These are phyloP conservation scores for Drosophila lutescens DNA, from an alignment of 2,888 invertebrate genomes.

Conservation along the genomic window DNA sequence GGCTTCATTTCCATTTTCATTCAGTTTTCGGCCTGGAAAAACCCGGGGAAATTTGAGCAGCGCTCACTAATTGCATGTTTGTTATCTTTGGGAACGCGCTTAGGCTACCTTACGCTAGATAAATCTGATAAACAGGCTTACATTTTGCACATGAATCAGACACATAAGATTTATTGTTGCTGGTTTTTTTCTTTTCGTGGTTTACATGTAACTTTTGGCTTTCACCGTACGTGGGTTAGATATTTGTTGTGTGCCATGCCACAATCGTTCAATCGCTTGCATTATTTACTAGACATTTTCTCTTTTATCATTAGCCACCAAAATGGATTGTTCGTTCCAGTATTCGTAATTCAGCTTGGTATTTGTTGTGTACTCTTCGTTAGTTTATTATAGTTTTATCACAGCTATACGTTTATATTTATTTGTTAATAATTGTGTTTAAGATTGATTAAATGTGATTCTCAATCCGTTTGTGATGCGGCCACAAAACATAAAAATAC, in stretches of 20 bases:
- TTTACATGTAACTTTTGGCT: constrained; percentile 50
- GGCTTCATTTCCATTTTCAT: constrained; percentile 54
- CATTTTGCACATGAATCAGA: constrained; percentile 74
- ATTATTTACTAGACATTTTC: constrained; percentile 24
- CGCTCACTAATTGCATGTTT: constrained; percentile 74
- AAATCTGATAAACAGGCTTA: constrained; percentile 29
- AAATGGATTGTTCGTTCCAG: constrained; percentile 48
- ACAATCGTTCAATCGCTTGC: neutral
- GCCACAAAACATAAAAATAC: constrained; percentile 20
- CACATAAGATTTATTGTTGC: constrained; percentile 75
- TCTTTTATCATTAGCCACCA: constrained; percentile 23
- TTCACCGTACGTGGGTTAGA: constrained; percentile 52
- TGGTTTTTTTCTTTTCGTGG: constrained; percentile 43
- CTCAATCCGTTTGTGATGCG: constrained; percentile 6
- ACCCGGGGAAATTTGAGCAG: constrained; percentile 63
- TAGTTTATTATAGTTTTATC: constrained; percentile 73
- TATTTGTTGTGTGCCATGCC: constrained; percentile 40
- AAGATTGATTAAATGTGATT: constrained; percentile 23
- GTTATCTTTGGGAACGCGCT: constrained; percentile 71
- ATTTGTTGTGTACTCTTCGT: constrained; percentile 65
- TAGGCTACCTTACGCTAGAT: constrained; percentile 29
- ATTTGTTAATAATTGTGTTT: constrained; percentile 50
- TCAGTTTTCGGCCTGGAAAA: constrained; percentile 68
- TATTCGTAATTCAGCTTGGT: constrained; percentile 63
- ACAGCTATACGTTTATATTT: constrained; percentile 76